These are phyloP conservation scores for Tenebrio molitor DNA, from an alignment of 1,140 invertebrate genomes.

Conservation along the genomic window DNA sequence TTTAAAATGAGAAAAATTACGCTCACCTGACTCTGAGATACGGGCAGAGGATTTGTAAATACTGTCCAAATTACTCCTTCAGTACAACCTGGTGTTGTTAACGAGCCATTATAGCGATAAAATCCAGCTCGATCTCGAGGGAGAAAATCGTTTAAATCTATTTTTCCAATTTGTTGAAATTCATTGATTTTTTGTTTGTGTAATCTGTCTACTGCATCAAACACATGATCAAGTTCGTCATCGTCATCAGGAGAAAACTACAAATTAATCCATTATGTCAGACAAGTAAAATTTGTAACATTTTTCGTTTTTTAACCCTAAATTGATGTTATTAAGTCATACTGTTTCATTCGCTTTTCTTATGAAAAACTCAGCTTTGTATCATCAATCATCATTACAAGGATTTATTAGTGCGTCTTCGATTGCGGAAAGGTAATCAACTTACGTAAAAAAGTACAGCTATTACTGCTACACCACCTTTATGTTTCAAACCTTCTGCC, in stretches of 20 bases:
- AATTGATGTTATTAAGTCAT: too few relatives aligned
- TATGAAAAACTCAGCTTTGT: neutral
- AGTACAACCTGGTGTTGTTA: constrained; percentile 82
- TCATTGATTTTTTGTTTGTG: constrained; percentile 56
- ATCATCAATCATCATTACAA: neutral
- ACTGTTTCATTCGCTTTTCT: too few relatives aligned
- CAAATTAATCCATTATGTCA: too few relatives aligned
- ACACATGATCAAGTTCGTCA: constrained; percentile 68
- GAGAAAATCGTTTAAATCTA: constrained; percentile 63
- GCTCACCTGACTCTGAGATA: constrained; percentile 73
- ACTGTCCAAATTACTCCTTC: constrained; percentile 84
- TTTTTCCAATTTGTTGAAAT: neutral
- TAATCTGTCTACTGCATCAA: constrained; percentile 67
- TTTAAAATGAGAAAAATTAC: neutral
- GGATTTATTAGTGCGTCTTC: neutral
- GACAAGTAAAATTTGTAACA: constrained; percentile 10
- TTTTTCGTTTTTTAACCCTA: too few relatives aligned
- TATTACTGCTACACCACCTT: constrained; percentile 78
- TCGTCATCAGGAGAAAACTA: constrained; percentile 62
- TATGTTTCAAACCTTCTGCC: constrained; percentile 69
- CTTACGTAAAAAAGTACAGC: constrained; percentile 78
- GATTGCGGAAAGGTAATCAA: constrained; percentile 6
- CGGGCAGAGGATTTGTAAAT: constrained; percentile 71
- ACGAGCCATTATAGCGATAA: constrained; percentile 79
- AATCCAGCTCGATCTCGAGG: constrained; percentile 70